Conservation (phyloP, 2,888 invertebrate species). For the Synergus itoensis region DNA sequence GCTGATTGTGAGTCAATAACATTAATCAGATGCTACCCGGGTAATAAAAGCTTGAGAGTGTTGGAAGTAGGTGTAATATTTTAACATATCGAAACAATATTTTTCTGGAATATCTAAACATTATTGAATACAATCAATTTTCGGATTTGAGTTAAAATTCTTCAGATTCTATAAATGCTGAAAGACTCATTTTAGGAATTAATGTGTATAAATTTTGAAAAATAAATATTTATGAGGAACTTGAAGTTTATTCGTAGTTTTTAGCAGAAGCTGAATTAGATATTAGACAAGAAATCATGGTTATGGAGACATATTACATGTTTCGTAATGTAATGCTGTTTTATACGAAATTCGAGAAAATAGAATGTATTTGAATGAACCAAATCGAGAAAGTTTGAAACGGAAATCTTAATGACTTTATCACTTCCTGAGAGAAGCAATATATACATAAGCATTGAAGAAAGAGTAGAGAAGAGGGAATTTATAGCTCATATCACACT, state of each 20-base stretch:
- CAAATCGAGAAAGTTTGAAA: constrained; percentile 14
- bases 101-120: neutral
- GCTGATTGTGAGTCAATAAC: neutral
- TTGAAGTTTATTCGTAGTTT: neutral
- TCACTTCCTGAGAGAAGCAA: neutral
- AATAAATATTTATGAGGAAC: neutral
- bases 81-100: neutral
- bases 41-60: neutral
- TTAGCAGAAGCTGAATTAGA: neutral
- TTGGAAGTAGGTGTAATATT: neutral
- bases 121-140: neutral
- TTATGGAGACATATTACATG: constrained; percentile 9
- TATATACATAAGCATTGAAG: neutral
- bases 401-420: constrained; percentile 18
- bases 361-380: neutral
- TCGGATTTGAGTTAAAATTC: neutral
- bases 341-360: neutral
- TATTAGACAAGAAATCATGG: neutral
- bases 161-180: neutral
- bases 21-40: neutral
- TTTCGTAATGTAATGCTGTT: constrained; percentile 15
- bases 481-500: neutral
- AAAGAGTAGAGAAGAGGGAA: neutral
- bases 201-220: neutral
- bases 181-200: neutral